Evolutionary conservation across 2,113 vertebrate species (phyloP).

Genomic region (Coturnix japonica): DNA sequence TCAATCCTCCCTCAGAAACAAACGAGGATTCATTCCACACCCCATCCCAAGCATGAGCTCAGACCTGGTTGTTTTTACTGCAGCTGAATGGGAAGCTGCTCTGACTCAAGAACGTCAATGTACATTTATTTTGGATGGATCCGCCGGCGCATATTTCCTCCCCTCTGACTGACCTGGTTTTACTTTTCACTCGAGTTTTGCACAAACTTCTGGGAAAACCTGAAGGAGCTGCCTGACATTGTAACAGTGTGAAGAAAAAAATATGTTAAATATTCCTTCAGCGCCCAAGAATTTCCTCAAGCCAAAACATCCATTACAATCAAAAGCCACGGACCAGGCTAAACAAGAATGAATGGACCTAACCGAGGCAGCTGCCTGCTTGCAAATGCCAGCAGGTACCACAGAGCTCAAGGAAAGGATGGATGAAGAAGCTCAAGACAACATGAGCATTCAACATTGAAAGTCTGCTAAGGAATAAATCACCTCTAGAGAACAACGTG

Average conservation of each 20-base stretch:
- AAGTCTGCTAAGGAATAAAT: not conserved
- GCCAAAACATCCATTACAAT: not conserved
- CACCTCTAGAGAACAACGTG: not conserved
- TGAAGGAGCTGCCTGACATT: not conserved
- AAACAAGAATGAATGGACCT: not conserved
- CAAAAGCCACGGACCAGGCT: not conserved
- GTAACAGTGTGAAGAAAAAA: not conserved
- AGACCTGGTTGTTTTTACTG: conserved; percentile 5
- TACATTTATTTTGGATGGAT: not conserved
- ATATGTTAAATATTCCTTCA: not conserved
- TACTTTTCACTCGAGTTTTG: not conserved
- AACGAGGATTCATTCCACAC: conserved; percentile 29
- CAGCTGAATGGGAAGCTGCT: conserved; percentile 29
- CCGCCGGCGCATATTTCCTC: not conserved
- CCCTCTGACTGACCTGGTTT: conserved; percentile 18
- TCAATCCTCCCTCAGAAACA: conserved; percentile 12
- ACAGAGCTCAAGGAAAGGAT: rapidly evolving
- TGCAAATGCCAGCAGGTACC: not conserved
- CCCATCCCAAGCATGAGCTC: not conserved
- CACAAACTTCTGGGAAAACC: not conserved
- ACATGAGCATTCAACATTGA: not conserved
- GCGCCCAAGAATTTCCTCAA: not conserved
- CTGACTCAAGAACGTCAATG: not conserved
- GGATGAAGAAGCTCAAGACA: rapidly evolving
- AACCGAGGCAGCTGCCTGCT: rapidly evolving